Percentiles rank a stretch among this genome's conserved stretches.
Conservation (phyloP, 1,140 invertebrate species). For the Lineus longissimus region DNA sequence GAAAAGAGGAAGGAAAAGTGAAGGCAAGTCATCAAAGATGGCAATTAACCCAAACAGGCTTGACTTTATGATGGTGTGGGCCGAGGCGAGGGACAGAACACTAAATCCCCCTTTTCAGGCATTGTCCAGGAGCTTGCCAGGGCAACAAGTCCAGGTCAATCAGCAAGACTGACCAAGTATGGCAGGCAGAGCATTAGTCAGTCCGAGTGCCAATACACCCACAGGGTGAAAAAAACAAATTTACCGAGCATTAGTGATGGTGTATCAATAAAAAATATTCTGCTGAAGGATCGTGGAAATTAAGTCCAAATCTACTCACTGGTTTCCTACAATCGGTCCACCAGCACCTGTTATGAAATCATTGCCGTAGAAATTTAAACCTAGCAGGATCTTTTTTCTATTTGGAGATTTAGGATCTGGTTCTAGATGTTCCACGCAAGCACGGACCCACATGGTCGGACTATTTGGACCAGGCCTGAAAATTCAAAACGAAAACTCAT, state of each 20-base stretch:
- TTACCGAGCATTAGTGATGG: slow-evolving; percentile 7
- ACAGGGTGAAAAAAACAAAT: not conserved
- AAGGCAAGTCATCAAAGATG: slow-evolving; percentile 6
- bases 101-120: too few species aligned
- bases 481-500: slow-evolving; percentile 5
- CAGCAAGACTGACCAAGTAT: too few species aligned
- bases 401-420: slow-evolving; percentile 57
- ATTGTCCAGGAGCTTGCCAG: too few species aligned
- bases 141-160: too few species aligned
- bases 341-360: slow-evolving; percentile 74
- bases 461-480: slow-evolving; percentile 71
- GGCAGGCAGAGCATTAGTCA: too few species aligned
- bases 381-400: slow-evolving; percentile 76
- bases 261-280: too few species aligned
- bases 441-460: slow-evolving; percentile 75
- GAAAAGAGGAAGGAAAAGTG: slow-evolving; percentile 13
- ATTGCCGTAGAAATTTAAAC: slow-evolving; percentile 92
- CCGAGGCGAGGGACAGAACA: too few species aligned
- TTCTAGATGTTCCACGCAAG: slow-evolving; percentile 70
- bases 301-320: slow-evolving; percentile 64
- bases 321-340: slow-evolving; percentile 71
- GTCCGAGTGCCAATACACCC: too few species aligned
- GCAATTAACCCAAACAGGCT: too few species aligned
- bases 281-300: not conserved
- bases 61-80: too few species aligned